Conservation (phyloP, 2,797 vertebrate species). For the Poecilia gillii region DNA sequence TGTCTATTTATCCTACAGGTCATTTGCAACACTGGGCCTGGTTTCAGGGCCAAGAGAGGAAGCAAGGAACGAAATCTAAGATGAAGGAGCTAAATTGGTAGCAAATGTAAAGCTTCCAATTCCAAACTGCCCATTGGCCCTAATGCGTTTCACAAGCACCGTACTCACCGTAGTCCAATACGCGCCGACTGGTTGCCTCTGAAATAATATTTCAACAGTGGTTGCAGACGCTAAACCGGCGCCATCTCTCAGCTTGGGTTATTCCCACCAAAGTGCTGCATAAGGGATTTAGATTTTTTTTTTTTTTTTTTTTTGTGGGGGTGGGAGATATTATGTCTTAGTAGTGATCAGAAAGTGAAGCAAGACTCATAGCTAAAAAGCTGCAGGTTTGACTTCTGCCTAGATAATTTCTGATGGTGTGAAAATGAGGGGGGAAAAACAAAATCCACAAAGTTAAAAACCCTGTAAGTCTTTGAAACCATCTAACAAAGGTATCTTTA, state of each 20-base stretch:
- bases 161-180: constrained; percentile 60
- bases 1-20: constrained; percentile 78
- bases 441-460: constrained; percentile 31
- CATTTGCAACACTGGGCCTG: constrained; percentile 52
- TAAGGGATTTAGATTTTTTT: constrained; percentile 76
- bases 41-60: constrained; percentile 62
- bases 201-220: constrained; percentile 83
- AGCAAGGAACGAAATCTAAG: constrained; percentile 70
- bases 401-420: neutral
- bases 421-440: neutral
- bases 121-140: constrained; percentile 65
- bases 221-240: constrained; percentile 74
- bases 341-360: constrained; percentile 56
- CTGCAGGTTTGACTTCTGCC: constrained; percentile 46
- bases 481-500: neutral
- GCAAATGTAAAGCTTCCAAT: constrained; percentile 76
- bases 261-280: constrained; percentile 76
- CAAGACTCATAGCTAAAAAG: constrained; percentile 26
- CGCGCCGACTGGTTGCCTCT: constrained; percentile 70
- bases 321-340: constrained; percentile 60
- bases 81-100: constrained; percentile 75
- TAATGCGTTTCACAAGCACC: constrained; percentile 62
- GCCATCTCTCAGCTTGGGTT: constrained; percentile 78
- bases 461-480: constrained; percentile 10
- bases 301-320: constrained; percentile 49